Evolutionary conservation across 1,140 invertebrate species (phyloP).

Genomic region (Charaxes varanes): DNA sequence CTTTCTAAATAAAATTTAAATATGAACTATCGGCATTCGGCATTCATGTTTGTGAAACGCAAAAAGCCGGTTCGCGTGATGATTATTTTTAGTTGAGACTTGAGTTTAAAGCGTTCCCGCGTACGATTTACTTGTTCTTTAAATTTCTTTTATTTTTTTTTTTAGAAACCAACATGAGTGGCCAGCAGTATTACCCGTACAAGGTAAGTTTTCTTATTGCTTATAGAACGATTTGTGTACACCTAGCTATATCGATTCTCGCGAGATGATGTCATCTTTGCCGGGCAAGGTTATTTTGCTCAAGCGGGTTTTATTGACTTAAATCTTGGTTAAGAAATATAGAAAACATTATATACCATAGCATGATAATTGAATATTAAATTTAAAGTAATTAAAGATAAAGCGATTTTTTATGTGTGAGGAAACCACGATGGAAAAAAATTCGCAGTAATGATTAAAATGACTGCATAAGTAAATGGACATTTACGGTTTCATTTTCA

Average conservation of each 20-base stretch:
- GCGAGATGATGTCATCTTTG: slow-evolving; percentile 67
- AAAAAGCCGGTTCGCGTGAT: slow-evolving; percentile 54
- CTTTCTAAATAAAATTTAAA: too few species aligned
- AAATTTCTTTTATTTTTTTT: slow-evolving; percentile 32
- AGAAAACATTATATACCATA: too few species aligned
- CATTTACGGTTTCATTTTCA: too few species aligned
- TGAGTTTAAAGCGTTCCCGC: slow-evolving; percentile 26
- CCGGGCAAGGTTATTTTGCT: slow-evolving; percentile 42
- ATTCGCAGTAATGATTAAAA: too few species aligned
- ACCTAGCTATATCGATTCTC: slow-evolving; percentile 50
- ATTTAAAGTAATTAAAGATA: too few species aligned
- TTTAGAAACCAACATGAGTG: slow-evolving; percentile 66
- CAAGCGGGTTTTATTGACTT: slow-evolving; percentile 21
- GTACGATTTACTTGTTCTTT: slow-evolving; percentile 31
- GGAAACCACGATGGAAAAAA: too few species aligned
- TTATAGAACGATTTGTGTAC: slow-evolving; percentile 24
- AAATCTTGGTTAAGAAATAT: slow-evolving; percentile 20
- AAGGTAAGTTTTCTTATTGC: slow-evolving; percentile 69
- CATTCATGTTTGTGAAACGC: slow-evolving; percentile 42
- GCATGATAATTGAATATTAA: too few species aligned
- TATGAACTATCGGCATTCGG: too few species aligned
- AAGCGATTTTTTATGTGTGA: too few species aligned
- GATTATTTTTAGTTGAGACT: slow-evolving; percentile 52
- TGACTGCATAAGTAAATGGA: too few species aligned
- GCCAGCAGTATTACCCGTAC: slow-evolving; percentile 72